A percentile compares a stretch with the other conserved stretches of the same genome.
These are phyloP conservation scores for Perca schrenkii DNA, from an alignment of 2,113 vertebrate genomes.

Conservation along the genomic window DNA sequence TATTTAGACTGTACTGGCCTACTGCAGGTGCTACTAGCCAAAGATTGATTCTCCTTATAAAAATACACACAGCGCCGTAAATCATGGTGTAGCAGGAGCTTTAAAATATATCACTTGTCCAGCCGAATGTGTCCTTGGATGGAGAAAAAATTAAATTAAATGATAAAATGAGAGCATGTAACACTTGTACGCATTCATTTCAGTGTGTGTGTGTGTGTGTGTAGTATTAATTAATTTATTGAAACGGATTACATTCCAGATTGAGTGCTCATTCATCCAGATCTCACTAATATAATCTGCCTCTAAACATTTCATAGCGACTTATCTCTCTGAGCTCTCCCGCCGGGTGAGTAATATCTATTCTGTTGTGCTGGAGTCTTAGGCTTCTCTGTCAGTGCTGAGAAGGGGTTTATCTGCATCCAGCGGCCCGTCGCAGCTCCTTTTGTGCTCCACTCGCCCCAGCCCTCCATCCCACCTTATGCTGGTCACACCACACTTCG, in stretches of 20 bases:
- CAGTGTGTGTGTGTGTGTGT: conserved; percentile 27
- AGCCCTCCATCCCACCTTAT: conserved; percentile 10
- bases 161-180: conserved; percentile 7
- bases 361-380: conserved; percentile 68
- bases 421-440: conserved; percentile 55
- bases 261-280: conserved; percentile 70
- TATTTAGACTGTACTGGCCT: conserved; percentile 54
- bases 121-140: conserved; percentile 10
- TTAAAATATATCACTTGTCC: conserved; percentile 5
- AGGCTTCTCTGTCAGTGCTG: conserved; percentile 52
- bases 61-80: conserved; percentile 48
- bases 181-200: conserved; percentile 36
- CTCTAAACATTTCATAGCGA: conserved; percentile 71
- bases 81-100: conserved; percentile 42
- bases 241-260: conserved; percentile 74
- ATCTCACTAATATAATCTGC: conserved; percentile 79
- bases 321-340: conserved; percentile 72
- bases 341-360: conserved; percentile 62
- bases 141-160: conserved; percentile 36
- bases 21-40: conserved; percentile 56
- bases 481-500: conserved; percentile 57
- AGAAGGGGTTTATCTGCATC: conserved; percentile 71
- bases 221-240: conserved; percentile 72
- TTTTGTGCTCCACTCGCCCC: conserved; percentile 56
- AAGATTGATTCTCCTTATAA: conserved; percentile 67